Conservation (phyloP, 1,140 invertebrate genomes). For the Rhopalosiphum padi region DNA sequence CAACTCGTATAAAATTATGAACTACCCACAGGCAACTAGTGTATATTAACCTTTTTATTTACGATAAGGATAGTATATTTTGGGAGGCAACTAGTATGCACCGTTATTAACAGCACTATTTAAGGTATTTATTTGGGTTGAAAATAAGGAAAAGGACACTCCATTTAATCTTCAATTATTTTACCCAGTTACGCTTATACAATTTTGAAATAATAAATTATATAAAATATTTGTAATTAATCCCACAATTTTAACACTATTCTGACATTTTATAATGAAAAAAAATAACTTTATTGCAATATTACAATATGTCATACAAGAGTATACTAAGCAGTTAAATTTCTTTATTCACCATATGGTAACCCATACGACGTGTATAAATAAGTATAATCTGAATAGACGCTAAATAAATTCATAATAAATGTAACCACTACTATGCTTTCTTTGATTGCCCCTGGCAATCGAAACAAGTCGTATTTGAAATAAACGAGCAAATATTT, state of each 20-base stretch:
- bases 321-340: not conserved
- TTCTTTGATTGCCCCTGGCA: not conserved
- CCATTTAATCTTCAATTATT: not conserved
- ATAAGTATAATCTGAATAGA: not conserved
- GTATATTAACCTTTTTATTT: too few species aligned
- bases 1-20: too few species aligned
- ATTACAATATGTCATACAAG: not conserved
- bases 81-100: too few species aligned
- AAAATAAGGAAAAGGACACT: not conserved
- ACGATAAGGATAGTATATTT: too few species aligned
- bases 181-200: not conserved
- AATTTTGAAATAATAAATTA: not conserved
- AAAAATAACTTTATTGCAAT: not conserved
- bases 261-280: not conserved
- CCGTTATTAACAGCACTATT: not conserved
- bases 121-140: not conserved
- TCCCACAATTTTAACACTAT: not conserved
- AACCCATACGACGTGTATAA: not conserved
- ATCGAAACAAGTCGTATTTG: not conserved
- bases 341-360: constrained; percentile 24
- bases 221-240: not conserved
- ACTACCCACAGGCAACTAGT: too few species aligned
- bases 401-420: constrained; percentile 13
- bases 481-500: constrained; percentile 33
- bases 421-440: not conserved